Percentiles rank a stretch among this genome's conserved stretches.
Conservation (phyloP, 2,888 invertebrate species). For the Parapristionchus giblindavisi region DNA sequence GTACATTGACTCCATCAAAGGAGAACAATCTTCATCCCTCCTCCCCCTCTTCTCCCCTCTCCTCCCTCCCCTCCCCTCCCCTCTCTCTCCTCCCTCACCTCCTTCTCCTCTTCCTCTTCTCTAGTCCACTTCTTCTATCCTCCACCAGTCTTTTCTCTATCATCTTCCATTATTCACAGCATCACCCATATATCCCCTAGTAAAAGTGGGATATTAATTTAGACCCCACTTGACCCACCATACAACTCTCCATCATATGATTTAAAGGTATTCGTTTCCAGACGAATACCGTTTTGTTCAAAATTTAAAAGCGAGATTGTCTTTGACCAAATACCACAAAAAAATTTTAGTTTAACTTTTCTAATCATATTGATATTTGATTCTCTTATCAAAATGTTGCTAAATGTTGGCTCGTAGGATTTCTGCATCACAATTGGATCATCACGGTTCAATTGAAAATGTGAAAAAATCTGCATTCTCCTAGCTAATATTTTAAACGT, state of each 20-base stretch:
- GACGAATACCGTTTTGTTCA: conserved; percentile 1
- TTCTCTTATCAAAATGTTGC: no score
- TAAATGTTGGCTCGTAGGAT: no score
- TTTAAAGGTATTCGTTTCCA: background rate
- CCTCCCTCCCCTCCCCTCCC: background rate
- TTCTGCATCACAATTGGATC: no score
- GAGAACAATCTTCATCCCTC: no score
- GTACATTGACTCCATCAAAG: no score
- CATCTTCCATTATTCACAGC: background rate
- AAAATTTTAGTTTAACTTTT: no score
- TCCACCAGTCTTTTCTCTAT: background rate
- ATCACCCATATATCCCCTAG: background rate
- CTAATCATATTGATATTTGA: no score
- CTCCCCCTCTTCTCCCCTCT: conserved; percentile 1
- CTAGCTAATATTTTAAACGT: no score
- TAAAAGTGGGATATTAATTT: background rate
- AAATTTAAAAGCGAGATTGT: conserved; percentile 27
- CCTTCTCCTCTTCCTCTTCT: background rate
- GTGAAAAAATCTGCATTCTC: no score
- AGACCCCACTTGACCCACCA: background rate
- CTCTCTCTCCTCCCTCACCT: background rate
- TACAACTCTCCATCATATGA: no score
- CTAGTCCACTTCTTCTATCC: background rate
- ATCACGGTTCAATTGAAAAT: no score
- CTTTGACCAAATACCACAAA: no score